phyloP scores from a whole-genome alignment of 2,888 invertebrate genomes.

The Ophonus ardosiacus region DNA sequence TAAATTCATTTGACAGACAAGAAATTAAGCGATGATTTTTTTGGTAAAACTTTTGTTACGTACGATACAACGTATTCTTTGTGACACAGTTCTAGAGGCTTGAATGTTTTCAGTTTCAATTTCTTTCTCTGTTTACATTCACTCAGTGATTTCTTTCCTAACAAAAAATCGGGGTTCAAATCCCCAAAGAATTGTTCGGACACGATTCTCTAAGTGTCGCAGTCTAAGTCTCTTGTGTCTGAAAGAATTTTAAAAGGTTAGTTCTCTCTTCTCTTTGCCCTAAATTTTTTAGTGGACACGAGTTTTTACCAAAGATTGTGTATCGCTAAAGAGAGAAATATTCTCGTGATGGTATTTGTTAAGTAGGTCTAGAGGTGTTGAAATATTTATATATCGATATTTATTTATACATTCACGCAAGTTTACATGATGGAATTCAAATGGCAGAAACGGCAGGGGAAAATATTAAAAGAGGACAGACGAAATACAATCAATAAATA shows the following conservation, averaged over 20 bases:
- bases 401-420: no score
- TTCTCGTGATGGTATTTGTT: background rate
- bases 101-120: background rate
- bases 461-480: no score
- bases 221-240: background rate
- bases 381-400: no score
- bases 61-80: background rate
- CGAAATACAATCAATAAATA: no score
- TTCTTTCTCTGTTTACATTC: background rate
- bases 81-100: background rate
- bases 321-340: background rate
- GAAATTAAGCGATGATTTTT: no score
- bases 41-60: no score
- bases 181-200: background rate
- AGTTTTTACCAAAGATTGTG: background rate
- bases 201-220: background rate
- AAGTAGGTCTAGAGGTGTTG: no score
- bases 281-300: constrained; percentile 20
- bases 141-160: background rate
- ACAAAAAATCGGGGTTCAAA: background rate
- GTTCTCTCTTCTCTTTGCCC: background rate
- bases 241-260: constrained; percentile 13
- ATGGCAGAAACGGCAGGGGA: no score
- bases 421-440: no score
- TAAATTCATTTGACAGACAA: no score